Percentiles rank a stretch among this genome's conserved stretches.
These are phyloP conservation scores for Rhyacichthys aspro DNA, from an alignment of 2,797 vertebrate species.

Conservation along the genomic window DNA sequence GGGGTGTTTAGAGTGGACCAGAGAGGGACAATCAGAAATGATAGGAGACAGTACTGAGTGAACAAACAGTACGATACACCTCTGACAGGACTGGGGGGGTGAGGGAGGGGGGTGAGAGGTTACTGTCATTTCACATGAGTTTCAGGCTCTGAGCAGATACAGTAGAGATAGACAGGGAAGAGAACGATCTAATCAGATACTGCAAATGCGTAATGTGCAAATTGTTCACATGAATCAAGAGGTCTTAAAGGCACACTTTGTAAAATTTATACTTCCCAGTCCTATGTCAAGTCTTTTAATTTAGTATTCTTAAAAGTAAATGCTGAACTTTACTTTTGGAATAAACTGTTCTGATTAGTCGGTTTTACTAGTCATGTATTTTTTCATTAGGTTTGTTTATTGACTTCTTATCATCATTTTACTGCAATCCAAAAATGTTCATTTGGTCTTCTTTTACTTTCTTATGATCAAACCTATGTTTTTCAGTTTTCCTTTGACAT, in stretches of 20 bases:
- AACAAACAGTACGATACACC: conserved; percentile 85
- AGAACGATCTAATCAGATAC: conserved; percentile 14
- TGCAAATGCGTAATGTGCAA: not conserved
- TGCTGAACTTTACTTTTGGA: too few species aligned
- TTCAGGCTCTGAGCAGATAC: conserved; percentile 57
- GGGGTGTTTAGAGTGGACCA: conserved; percentile 46
- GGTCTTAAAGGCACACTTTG: not conserved
- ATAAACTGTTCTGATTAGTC: too few species aligned
- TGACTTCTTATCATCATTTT: too few species aligned
- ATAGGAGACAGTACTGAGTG: conserved; percentile 78
- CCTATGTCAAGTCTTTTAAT: too few species aligned
- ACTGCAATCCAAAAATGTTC: too few species aligned
- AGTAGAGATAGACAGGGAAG: conserved; percentile 11
- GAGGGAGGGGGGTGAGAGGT: conserved; percentile 56
- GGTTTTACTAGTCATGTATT: too few species aligned
- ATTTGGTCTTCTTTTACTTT: too few species aligned
- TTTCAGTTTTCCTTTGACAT: too few species aligned
- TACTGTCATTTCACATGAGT: conserved; percentile 96
- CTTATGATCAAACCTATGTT: too few species aligned
- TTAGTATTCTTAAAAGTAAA: too few species aligned
- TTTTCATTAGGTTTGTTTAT: too few species aligned
- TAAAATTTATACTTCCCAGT: not conserved
- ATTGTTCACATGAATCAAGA: too few species aligned
- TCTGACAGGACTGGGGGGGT: conserved; percentile 90
- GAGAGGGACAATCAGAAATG: conserved; percentile 59